A percentile compares a stretch with the other conserved stretches of the same genome.
Evolutionary conservation across 2,888 invertebrate genomes (phyloP).

Genomic region (Harpagoxenus sublaevis): DNA sequence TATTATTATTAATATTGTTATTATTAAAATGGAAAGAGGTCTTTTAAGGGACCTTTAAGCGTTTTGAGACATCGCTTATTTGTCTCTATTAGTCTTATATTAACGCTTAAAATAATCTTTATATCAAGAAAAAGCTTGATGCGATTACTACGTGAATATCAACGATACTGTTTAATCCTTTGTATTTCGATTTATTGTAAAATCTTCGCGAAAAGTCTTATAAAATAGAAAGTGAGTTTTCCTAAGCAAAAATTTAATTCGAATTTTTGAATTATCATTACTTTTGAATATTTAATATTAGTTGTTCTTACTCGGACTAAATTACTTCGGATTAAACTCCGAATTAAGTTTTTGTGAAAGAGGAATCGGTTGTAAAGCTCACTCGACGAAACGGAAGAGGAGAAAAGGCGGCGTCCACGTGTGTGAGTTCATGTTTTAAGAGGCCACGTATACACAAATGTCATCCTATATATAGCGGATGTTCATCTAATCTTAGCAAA

Average conservation of each 20-base stretch:
- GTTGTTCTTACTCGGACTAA: not conserved
- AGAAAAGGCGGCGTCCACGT: slow-evolving; percentile 34
- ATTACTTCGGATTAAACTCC: not conserved
- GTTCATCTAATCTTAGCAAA: slow-evolving; percentile 82
- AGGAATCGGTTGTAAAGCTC: not conserved
- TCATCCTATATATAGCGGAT: slow-evolving; percentile 82
- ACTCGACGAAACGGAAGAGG: not conserved
- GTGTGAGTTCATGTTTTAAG: slow-evolving; percentile 70
- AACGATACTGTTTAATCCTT: not conserved
- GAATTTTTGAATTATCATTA: not conserved
- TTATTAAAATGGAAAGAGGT: not conserved
- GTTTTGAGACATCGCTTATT: not conserved
- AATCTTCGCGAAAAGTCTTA: not conserved
- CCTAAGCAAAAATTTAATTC: not conserved
- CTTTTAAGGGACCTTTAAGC: not conserved
- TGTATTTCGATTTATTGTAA: not conserved
- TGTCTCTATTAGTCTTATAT: not conserved
- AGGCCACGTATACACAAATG: slow-evolving; percentile 80
- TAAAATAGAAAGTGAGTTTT: not conserved
- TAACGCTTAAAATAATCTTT: not conserved
- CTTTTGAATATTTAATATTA: not conserved
- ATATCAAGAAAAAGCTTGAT: not conserved
- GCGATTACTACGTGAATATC: not conserved
- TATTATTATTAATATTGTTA: not conserved
- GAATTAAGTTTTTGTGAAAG: not conserved